Evolutionary conservation across 2,888 invertebrate species (phyloP).

Genomic region (Lacanobia wlatinum): DNA sequence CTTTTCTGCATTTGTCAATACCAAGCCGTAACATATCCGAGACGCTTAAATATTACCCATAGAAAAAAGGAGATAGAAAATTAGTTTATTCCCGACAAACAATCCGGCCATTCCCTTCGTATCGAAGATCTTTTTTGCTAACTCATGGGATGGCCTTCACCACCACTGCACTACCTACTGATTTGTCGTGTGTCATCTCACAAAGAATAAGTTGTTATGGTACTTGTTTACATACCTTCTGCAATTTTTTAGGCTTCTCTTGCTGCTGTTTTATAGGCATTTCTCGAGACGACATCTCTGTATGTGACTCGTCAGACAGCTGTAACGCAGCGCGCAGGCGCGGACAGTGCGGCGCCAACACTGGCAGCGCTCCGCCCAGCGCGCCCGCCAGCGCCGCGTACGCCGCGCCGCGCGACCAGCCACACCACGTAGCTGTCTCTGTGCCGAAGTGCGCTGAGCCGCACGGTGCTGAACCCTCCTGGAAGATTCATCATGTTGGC

Average conservation of each 20-base stretch:
- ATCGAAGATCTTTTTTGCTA: no score
- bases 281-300: constrained; percentile 89
- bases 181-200: no score
- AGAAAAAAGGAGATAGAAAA: no score
- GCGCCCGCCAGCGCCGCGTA: constrained; percentile 90
- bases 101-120: no score
- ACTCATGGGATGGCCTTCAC: no score
- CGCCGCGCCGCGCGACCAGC: constrained; percentile 95
- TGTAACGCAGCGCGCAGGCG: constrained; percentile 92
- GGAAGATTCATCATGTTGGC: constrained; percentile 87
- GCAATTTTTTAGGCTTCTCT: constrained; percentile 93
- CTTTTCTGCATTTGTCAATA: no score
- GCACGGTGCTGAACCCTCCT: constrained; percentile 83
- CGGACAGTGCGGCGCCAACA: constrained; percentile 93
- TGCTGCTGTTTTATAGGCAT: constrained; percentile 78
- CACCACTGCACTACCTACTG: no score
- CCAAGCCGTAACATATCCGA: no score
- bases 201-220: background rate
- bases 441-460: constrained; percentile 93
- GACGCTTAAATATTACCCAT: no score
- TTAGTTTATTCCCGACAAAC: no score
- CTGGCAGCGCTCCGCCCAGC: constrained; percentile 92
- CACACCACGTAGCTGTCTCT: constrained; percentile 93
- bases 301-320: constrained; percentile 90
- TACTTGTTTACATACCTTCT: constrained; percentile 88